Base-by-base conservation (phyloP, 2,797 vertebrate genomes). In the Acrossocheilus fasciatus region DNA sequence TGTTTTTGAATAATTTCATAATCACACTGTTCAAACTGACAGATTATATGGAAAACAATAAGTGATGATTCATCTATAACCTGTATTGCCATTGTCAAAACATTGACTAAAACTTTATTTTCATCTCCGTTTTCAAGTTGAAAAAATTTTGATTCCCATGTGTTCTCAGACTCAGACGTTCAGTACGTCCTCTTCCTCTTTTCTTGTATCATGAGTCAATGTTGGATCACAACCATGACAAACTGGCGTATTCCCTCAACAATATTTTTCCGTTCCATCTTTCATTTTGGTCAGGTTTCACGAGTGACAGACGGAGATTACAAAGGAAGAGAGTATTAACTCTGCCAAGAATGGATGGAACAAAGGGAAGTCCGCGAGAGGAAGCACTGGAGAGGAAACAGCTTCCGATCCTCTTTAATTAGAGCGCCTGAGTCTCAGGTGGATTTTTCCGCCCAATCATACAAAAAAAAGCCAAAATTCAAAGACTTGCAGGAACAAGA, bases 371-470 rank as follows among this genome's bases (percentile, higher is more conserved):
- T 43, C 77, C 5, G 41, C 9, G 41, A 43, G 41, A 43, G 41
- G 41, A 43, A 43, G 41, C 41, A 43, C 41, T 43, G 41, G 8
- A 43, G 41, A 64, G 70, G 41, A 76, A 84, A 81, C 47, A n/a
- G 77, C 70, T 57, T 50, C 36, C 69, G 41, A 68, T 80, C 39
- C 47, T 59, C 64, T 87, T 89, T 82, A 87, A 89, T 87, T 86
- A 87, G 69, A 83, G 20, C 45, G 15, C 41, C 30, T 18, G 23
- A 36, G 12, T 89, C 85, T 81, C 64, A 11, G 54, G 72, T 84
- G 88, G 69, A 81, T 75, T 75, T 68, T 50, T 36, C 11, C 34
- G 6, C 26, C 9, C 54, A 50, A 81, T 81, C 77, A 64, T 39
- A 47, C 47, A 36, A 70, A 70, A 79, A 43, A 59, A 26, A 26